phyloP scores from a whole-genome alignment of 2,888 invertebrate species.

The Caenorhabditis angaria region DNA sequence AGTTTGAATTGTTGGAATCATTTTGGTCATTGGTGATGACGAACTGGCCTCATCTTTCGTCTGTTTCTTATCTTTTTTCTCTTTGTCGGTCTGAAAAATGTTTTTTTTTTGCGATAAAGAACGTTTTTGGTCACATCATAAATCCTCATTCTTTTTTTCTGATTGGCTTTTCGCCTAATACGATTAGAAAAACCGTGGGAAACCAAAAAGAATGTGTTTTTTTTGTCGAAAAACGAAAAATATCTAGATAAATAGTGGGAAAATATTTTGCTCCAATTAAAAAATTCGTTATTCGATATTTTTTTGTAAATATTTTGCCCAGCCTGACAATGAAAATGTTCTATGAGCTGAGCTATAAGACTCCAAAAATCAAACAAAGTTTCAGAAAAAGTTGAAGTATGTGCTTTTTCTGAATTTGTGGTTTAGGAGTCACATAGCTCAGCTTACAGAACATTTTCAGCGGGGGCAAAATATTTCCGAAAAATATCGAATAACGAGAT shows the following conservation, averaged over 20 bases:
- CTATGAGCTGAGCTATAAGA: no score
- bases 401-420: no score
- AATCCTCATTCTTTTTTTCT: no score
- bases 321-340: no score
- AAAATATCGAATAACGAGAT: no score
- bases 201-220: conserved; percentile 9
- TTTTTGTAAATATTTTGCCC: not conserved
- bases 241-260: not conserved
- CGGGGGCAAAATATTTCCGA: no score
- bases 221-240: not conserved
- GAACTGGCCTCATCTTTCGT: conserved; percentile 30
- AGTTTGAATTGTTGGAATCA: conserved; percentile 46
- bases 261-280: no score
- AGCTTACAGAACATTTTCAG: no score
- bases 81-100: conserved; percentile 12
- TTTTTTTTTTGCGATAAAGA: not conserved
- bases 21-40: conserved; percentile 12
- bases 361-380: no score
- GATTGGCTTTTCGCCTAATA: no score
- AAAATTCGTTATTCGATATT: conserved; percentile 1
- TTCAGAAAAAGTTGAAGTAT: no score
- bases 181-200: not conserved
- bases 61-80: conserved; percentile 28
- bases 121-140: not conserved
- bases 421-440: no score